Evolutionary conservation across 1,140 invertebrate species (phyloP).

Genomic region (Aphaenogaster rudis): DNA sequence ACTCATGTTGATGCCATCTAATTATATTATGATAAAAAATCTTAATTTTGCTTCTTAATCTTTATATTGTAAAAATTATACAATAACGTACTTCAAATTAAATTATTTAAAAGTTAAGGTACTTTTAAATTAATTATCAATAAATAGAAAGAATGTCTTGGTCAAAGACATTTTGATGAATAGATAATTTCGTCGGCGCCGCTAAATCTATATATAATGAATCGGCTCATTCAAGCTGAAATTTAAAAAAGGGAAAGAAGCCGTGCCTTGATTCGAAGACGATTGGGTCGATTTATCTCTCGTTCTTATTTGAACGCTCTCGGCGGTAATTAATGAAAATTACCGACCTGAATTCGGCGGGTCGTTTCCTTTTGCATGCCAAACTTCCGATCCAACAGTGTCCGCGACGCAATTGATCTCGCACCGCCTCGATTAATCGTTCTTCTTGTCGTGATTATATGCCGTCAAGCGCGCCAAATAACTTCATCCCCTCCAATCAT

Average conservation of each 20-base stretch:
- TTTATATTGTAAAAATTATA: not conserved
- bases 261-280: conserved; percentile 26
- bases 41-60: not conserved
- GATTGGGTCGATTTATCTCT: conserved; percentile 30
- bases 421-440: conserved; percentile 66
- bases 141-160: conserved; percentile 3
- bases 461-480: not conserved
- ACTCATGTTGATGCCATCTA: not conserved
- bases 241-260: conserved; percentile 1
- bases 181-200: conserved; percentile 31
- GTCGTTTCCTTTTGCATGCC: conserved; percentile 3
- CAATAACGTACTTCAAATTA: not conserved
- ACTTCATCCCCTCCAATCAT: conserved; percentile 26
- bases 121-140: conserved; percentile 29
- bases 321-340: conserved; percentile 56
- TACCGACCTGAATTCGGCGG: conserved; percentile 11
- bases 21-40: not conserved
- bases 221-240: conserved; percentile 30
- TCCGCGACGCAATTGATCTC: conserved; percentile 25
- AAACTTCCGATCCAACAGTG: conserved; percentile 32
- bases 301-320: conserved; percentile 22
- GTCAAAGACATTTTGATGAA: not conserved
- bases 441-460: conserved; percentile 63
- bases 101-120: not conserved
- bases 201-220: conserved; percentile 22